Base-by-base conservation (phyloP, 2,888 invertebrate species). In the Andrena fulva region DNA sequence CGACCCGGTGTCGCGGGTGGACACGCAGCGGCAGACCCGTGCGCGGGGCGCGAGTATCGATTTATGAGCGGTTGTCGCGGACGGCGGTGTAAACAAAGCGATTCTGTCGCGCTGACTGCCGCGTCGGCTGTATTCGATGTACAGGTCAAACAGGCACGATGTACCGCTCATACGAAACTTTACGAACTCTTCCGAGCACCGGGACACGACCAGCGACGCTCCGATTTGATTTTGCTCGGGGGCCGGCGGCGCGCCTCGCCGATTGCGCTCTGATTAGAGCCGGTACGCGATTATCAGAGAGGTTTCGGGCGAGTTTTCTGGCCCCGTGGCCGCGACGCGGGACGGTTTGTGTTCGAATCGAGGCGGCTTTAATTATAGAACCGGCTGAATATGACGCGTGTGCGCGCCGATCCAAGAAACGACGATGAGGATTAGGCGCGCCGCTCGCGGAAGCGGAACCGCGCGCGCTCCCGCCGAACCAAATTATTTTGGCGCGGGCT, bases 91-190 rank as follows among this genome's bases (percentile, higher is more conserved):
- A 82, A 84, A 84, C 83, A 83, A 83, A 75, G 71, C 83, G 84
- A 83, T 78, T 78, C 84, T 71, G 74, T 75, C 84, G 74, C 83
- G 75, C 74, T 73, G 56, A 74, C 83, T 83, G 77, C 77, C 71
- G 74, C 73, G 59, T 33, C 82, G 71, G 35, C 68, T 67, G 62
- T 62, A 60, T 71, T 63, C 79, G 48, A 71, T 48, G 24, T 74
- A 77, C 82, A 71, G 84, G 84, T 84, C 84, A 84, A 84, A 84
- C 70, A 68, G 59, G 63, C 83, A 78, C 83, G 83, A 78, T 75
- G 82, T 80, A 62, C 83, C 74, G 74, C 78, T 83, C 77, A 72
- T 78, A 83, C 83, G 84, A 84, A 75, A 83, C 71, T 82, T 71
- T 59, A 83, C 83, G 84, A 84, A 83, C 78, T 72, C 74, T 62